These are phyloP conservation scores for Malacoraja senta DNA, from an alignment of 2,797 vertebrate species.

Conservation along the genomic window DNA sequence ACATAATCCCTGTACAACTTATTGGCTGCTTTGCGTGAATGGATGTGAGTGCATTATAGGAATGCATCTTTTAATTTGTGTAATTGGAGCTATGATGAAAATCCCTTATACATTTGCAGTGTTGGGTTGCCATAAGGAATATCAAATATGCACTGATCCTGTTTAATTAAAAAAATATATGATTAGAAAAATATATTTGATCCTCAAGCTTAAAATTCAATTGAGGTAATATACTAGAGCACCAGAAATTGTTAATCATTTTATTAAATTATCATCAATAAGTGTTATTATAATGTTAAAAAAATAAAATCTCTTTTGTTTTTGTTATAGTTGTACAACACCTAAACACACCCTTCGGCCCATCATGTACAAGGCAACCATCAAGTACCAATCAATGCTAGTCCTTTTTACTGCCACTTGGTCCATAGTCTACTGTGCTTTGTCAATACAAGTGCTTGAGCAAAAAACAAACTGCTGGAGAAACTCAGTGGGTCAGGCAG, in stretches of 20 bases:
- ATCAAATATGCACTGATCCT: not conserved
- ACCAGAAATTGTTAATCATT: not conserved
- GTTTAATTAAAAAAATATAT: not conserved
- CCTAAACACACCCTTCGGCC: too few relatives aligned
- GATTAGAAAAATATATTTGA: not conserved
- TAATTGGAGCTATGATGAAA: conserved; percentile 21
- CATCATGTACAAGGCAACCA: too few relatives aligned
- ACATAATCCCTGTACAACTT: not conserved
- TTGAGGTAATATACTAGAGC: not conserved
- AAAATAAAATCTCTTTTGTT: not conserved
- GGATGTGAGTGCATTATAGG: not conserved
- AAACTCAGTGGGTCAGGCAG: too few relatives aligned
- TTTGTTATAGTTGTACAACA: too few relatives aligned
- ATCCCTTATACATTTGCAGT: not conserved
- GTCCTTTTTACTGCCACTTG: too few relatives aligned
- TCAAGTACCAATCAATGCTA: too few relatives aligned
- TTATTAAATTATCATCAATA: not conserved
- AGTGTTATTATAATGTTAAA: not conserved
- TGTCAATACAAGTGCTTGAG: too few relatives aligned
- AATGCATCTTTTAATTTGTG: not conserved
- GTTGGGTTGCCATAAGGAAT: not conserved
- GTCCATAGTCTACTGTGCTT: too few relatives aligned
- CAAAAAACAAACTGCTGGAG: too few relatives aligned
- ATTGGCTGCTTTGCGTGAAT: too few relatives aligned
- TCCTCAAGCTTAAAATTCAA: not conserved